phyloP scores from a whole-genome alignment of 64 coral and sea anemone genomes.

The Montipora sp. region DNA sequence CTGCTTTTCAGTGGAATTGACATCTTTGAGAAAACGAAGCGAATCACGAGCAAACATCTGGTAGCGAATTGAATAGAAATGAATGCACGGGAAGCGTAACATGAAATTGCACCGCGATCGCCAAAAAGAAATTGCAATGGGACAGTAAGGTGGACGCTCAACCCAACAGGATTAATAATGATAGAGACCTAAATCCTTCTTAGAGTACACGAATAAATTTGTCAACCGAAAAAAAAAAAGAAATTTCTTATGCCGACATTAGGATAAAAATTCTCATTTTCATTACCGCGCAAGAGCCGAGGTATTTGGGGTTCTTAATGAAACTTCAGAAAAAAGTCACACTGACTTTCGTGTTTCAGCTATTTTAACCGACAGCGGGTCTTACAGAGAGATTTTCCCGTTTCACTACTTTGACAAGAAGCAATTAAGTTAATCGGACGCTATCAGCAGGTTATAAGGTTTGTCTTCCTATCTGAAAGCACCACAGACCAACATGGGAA shows the following conservation, averaged over 20 bases:
- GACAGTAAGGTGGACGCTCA: slow-evolving; percentile 16
- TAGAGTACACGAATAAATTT: slow-evolving; percentile 10
- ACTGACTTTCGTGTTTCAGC: background rate
- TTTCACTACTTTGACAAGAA: slow-evolving; percentile 38
- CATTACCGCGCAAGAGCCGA: background rate
- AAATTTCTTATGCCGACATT: background rate
- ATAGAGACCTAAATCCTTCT: slow-evolving; percentile 43
- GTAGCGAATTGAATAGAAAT: slow-evolving; percentile 70
- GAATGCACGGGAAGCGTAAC: slow-evolving; percentile 24
- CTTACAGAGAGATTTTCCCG: background rate
- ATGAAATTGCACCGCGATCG: background rate
- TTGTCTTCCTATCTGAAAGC: slow-evolving; percentile 46
- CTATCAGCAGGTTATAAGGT: slow-evolving; percentile 42
- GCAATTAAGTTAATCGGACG: slow-evolving; percentile 58
- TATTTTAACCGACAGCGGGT: background rate
- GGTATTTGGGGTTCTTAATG: background rate
- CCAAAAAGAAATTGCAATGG: background rate
- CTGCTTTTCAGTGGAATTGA: slow-evolving; percentile 61
- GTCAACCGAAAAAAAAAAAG: slow-evolving; percentile 16
- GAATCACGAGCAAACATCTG: slow-evolving; percentile 74
- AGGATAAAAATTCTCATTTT: slow-evolving; percentile 47
- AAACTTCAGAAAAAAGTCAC: background rate
- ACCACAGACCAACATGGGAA: slow-evolving; percentile 49
- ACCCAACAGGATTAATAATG: slow-evolving; percentile 33
- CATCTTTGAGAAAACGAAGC: slow-evolving; percentile 84